Percentiles rank a stretch among this genome's conserved stretches.
These are phyloP conservation scores for Champsocephalus gunnari DNA, from an alignment of 2,797 vertebrate species.

Conservation along the genomic window DNA sequence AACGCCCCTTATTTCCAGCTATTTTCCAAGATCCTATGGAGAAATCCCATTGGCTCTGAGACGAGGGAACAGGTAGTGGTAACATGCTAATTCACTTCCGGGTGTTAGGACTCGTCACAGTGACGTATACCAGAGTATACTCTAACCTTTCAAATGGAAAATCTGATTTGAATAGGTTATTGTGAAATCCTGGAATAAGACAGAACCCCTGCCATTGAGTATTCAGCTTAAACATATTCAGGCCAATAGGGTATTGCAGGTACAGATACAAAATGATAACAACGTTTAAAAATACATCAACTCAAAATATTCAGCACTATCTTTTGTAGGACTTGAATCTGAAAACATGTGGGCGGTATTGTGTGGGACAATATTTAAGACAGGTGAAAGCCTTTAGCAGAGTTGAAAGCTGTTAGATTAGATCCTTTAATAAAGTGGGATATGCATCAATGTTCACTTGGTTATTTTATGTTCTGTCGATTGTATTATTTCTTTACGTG, in stretches of 20 bases:
- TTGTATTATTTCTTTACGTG: neutral
- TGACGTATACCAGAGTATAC: no score
- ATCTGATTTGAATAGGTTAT: neutral
- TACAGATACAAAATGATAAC: no score
- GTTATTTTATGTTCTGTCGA: neutral
- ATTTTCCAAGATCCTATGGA: no score
- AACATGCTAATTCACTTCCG: no score
- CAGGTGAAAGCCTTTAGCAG: neutral
- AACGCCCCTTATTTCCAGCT: no score
- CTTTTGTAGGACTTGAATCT: neutral
- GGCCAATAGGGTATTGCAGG: neutral
- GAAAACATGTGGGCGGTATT: neutral
- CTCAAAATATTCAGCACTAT: neutral
- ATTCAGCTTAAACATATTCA: neutral
- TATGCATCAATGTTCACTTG: slow-evolving; percentile 6
- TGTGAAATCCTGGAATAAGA: neutral
- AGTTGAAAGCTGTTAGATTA: neutral
- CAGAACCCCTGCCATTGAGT: neutral
- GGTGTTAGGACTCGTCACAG: no score
- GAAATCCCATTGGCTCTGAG: no score
- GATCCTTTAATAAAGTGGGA: slow-evolving; percentile 8
- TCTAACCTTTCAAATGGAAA: neutral
- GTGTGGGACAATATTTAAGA: neutral
- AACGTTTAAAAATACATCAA: no score
- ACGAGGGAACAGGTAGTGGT: no score